Evolutionary conservation across 2,113 vertebrate species (phyloP), one percentile per base, ranked within the genome.

Genomic region (Hiodon alosoides): DNA sequence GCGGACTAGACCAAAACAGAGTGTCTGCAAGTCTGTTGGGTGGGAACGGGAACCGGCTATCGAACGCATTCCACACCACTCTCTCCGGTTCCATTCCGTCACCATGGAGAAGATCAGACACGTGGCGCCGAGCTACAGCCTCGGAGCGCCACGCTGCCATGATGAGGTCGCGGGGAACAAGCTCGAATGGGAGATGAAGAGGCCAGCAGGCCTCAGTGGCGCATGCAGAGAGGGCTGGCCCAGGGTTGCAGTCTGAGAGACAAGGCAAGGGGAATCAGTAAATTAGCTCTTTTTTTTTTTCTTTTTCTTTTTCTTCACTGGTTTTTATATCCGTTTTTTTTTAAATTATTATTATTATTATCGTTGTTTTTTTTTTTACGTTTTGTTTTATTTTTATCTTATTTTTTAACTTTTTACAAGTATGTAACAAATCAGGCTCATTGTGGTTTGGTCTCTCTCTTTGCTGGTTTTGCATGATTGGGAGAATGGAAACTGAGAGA

Each of bases 221-320:
- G 82, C 92, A 92, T 95, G 93, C 92, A 90, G 88, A 89, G 74
- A 82, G 87, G 85, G 82, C 87, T 87, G 87, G 90, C 91, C 90
- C 89, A 89, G 91, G 90, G 83, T 89, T 90, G 90, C 92, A 92
- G 86, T 88, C 87, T 78, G 67, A 83, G 17, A 84, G 85, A 87
- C 83, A 89, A 90, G 83, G 79, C 79, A 79, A 84, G 83, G 71
- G 88, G 82, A 83, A 79, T 79, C 76, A 78, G 75, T 31, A 75
- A 75, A 81, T 81, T 78, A 77, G 54, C 61, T 81, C 79, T 79
- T 85, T 59, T 67, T 72, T 66, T 80, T 80, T 79, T 70, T 76
- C 77, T 61, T 80, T 80, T 78, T 68, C 74, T 74, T 55, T 74
- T 50, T 5, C 68, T 76, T 71, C 31, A 59, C 10, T 55, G 17